A percentile compares a stretch with the other conserved stretches of the same genome.
Conservation (phyloP, 37 sponge, comb jelly and placozoan genomes). For the Oopsacas minuta region DNA sequence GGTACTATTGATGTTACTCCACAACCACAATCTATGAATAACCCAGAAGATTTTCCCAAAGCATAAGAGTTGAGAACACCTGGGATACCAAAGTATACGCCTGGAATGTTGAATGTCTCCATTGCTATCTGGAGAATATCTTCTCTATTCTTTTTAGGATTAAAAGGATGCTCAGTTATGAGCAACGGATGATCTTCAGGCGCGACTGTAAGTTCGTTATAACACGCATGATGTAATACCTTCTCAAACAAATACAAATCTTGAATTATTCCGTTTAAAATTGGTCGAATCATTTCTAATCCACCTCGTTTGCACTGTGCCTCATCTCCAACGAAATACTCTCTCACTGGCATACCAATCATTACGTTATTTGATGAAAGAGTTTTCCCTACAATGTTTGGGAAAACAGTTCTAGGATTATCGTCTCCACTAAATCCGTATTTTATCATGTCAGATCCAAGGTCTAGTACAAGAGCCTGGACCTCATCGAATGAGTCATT, state of each 20-base stretch:
- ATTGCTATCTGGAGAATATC: not conserved
- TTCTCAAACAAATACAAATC: not conserved
- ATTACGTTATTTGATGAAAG: not conserved
- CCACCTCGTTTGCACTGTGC: not conserved
- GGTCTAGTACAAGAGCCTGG: not conserved
- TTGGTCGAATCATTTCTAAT: not conserved
- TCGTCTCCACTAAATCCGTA: slow-evolving; percentile 10
- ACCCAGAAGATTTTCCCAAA: not conserved
- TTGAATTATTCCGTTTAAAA: not conserved
- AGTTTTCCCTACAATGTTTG: not conserved
- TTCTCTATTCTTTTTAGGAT: not conserved
- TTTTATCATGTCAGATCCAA: not conserved
- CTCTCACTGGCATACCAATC: not conserved
- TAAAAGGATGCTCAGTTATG: not conserved
- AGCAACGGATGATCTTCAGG: not conserved
- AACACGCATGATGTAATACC: not conserved
- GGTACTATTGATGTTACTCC: not conserved
- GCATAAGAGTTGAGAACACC: slow-evolving; percentile 13
- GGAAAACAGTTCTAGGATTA: not conserved
- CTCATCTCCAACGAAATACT: not conserved
- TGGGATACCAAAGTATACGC: not conserved
- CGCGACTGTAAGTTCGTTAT: not conserved
- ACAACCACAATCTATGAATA: slow-evolving; percentile 13
- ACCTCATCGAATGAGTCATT: not conserved
- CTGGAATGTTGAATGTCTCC: slow-evolving; percentile 15